Evolutionary conservation across 1,140 invertebrate species (phyloP).

Genomic region (Halesus radiatus): DNA sequence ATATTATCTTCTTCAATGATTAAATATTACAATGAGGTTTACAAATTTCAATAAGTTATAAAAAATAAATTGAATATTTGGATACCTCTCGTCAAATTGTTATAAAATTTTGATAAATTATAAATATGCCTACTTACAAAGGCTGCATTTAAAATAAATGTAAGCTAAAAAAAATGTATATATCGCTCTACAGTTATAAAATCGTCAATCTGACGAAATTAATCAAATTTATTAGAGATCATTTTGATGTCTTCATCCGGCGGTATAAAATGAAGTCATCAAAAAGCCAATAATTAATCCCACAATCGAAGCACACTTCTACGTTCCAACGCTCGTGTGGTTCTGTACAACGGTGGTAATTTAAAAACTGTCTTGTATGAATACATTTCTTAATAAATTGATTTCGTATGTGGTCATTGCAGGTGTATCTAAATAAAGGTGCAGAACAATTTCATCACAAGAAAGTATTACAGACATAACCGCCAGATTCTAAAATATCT

Average conservation of each 20-base stretch:
- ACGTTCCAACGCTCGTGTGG: neutral
- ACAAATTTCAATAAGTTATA: too few species aligned
- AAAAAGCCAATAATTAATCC: constrained; percentile 55
- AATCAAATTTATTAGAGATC: constrained; percentile 36
- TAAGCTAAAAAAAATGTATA: too few species aligned
- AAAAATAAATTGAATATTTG: too few species aligned
- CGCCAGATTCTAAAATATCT: too few species aligned
- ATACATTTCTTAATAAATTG: neutral
- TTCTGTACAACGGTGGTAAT: constrained; percentile 44
- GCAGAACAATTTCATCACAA: neutral
- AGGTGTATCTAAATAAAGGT: neutral
- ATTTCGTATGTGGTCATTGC: neutral
- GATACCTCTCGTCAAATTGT: too few species aligned
- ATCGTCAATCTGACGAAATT: too few species aligned
- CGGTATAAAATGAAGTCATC: constrained; percentile 51
- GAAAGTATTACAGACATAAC: neutral
- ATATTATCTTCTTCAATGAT: too few species aligned
- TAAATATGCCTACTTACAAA: too few species aligned
- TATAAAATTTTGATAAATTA: too few species aligned
- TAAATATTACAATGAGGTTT: too few species aligned
- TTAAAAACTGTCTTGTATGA: neutral
- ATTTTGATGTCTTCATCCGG: constrained; percentile 44
- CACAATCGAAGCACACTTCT: constrained; percentile 35
- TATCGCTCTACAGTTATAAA: too few species aligned
- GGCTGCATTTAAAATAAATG: too few species aligned